Base-by-base conservation (phyloP, 1,140 invertebrate species). In the Drosophila guanche region DNA sequence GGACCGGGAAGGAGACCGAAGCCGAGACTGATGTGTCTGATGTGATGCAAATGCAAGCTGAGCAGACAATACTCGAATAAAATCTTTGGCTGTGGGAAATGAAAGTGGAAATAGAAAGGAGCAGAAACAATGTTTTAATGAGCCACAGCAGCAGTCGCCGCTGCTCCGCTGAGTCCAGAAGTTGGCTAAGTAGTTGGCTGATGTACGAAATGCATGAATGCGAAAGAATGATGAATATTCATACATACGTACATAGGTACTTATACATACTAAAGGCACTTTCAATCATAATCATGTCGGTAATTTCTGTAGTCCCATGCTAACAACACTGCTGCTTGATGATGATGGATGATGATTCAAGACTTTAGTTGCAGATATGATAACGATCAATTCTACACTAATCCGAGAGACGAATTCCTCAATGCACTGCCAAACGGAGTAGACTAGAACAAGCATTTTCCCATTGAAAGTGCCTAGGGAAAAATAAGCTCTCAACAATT, bases 61-160 rank as follows among this genome's bases (percentile, higher is more conserved):
- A 52, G 70, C 59, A 73, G 70, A 73, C 69, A 73, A 52, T 57
- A 73, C 45, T 22, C 16, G 16, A 23, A 47, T 70, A 70, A 59
- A 58, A 51, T 70, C 65, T 46, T 70, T 59, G 67, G 53, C 45
- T 43, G 10, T 37, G 33, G 33, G 10, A 68, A 48, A 48, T 22
- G 33, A 62, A 20, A 40, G 42, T 48, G 50, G 33, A 68, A 68
- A 56, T 68, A 46, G 65, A 67, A 68, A 29, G 62, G 65, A 68
- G 62, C 50, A 46, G 60, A 73, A 73, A 73, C 69, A 65, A 37
- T 55, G 59, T 73, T 73, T 73, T 73, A 73, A 73, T 73, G 70
- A 74, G 70, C 40, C 70, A 61, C 66, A 70, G 23, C 42, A 48
- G 48, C 66, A 72, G 56, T 52, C 27, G 51, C 56, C 42, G 40